Percentiles rank a stretch among this genome's conserved stretches.
phyloP scores from a whole-genome alignment of 1,140 invertebrate species.

The Drosophila sulfurigaster region DNA sequence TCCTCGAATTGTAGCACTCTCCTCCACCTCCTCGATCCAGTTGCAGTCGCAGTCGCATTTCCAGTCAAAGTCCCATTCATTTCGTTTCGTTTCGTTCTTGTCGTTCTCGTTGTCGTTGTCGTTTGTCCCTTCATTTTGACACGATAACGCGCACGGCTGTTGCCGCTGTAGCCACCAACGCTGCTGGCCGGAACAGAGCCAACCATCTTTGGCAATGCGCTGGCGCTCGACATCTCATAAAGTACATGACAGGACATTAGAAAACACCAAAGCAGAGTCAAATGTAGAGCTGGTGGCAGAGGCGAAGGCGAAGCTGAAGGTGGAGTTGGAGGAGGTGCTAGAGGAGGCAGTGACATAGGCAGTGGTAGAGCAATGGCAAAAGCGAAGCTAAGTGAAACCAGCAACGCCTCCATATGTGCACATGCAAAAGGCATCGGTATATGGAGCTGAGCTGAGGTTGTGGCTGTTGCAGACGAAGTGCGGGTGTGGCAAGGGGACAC shows the following conservation, averaged over 20 bases:
- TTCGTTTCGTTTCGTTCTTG: constrained; percentile 58
- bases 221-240: constrained; percentile 83
- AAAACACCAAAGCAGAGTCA: constrained; percentile 60
- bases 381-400: constrained; percentile 43
- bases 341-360: not conserved
- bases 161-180: constrained; percentile 17
- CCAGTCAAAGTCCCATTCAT: constrained; percentile 15
- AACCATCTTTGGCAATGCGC: constrained; percentile 80
- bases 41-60: not conserved
- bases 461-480: constrained; percentile 11
- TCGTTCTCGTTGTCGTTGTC: constrained; percentile 68
- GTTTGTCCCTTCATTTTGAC: constrained; percentile 82
- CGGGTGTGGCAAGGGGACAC: constrained; percentile 12
- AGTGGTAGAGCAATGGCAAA: constrained; percentile 44
- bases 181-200: constrained; percentile 42
- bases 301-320: not conserved
- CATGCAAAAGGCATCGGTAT: constrained; percentile 10
- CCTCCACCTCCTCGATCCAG: not conserved
- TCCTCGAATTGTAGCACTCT: not conserved
- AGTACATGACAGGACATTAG: constrained; percentile 84
- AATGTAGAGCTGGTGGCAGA: not conserved
- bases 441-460: not conserved
- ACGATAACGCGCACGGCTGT: constrained; percentile 74
- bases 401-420: constrained; percentile 64
- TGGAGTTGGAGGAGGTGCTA: not conserved